Evolutionary conservation across 2,888 invertebrate genomes (phyloP).

Genomic region (Beris morrisii): DNA sequence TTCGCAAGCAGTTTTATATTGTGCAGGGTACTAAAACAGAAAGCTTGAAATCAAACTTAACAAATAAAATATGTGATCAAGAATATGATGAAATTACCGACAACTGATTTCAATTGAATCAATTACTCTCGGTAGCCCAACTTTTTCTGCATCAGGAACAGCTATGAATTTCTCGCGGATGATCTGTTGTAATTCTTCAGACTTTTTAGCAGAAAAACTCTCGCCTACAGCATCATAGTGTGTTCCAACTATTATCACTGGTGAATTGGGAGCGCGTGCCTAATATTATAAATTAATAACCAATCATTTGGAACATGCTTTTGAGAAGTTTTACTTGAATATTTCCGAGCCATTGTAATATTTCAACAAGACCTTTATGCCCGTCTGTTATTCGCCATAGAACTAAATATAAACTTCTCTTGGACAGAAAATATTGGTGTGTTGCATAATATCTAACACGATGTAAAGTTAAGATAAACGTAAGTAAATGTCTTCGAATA

Average conservation of each 20-base stretch:
- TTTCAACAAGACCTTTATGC: constrained; percentile 82
- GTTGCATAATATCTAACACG: constrained; percentile 84
- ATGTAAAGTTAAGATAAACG: constrained; percentile 2
- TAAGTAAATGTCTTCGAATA: neutral
- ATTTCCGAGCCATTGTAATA: constrained; percentile 94
- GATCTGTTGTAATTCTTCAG: constrained; percentile 82
- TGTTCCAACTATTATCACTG: constrained; percentile 94
- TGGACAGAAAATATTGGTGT: constrained; percentile 97
- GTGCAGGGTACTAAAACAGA: constrained; percentile 69
- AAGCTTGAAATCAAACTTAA: neutral
- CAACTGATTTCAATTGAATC: constrained; percentile 89
- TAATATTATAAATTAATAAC: constrained; percentile 47
- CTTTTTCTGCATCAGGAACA: constrained; percentile 93
- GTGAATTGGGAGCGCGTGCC: constrained; percentile 93
- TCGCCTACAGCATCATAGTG: constrained; percentile 83
- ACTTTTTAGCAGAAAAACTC: constrained; percentile 52
- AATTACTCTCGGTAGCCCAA: constrained; percentile 89
- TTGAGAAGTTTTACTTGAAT: constrained; percentile 61
- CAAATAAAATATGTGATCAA: neutral
- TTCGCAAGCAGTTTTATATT: constrained; percentile 89
- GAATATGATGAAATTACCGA: constrained; percentile 43
- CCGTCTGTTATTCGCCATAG: constrained; percentile 95
- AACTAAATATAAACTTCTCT: constrained; percentile 91
- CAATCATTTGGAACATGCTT: neutral
- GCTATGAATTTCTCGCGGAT: constrained; percentile 88